phyloP scores from a whole-genome alignment of 2,888 invertebrate genomes.

The Scaptomyza polygonia region DNA sequence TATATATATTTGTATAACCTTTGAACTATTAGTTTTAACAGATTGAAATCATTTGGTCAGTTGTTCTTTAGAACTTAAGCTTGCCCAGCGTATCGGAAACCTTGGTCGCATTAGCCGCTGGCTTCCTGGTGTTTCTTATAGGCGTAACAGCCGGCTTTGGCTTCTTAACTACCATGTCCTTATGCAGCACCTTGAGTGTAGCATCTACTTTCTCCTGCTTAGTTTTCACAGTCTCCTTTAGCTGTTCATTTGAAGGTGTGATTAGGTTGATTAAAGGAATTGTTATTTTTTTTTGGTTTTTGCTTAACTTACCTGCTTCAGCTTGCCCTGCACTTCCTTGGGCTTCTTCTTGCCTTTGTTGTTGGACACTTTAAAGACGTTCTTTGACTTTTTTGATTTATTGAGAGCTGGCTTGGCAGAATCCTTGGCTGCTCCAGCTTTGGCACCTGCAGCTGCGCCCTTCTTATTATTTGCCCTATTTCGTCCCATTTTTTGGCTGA shows the following conservation, averaged over 20 bases:
- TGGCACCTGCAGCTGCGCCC: slow-evolving; percentile 41
- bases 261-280: neutral
- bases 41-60: slow-evolving; percentile 20
- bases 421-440: slow-evolving; percentile 34
- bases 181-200: slow-evolving; percentile 82
- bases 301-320: slow-evolving; percentile 81
- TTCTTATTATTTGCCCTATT: slow-evolving; percentile 78
- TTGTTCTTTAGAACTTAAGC: slow-evolving; percentile 75
- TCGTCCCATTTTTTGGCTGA: slow-evolving; percentile 79
- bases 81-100: slow-evolving; percentile 80
- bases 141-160: slow-evolving; percentile 64
- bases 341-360: slow-evolving; percentile 83
- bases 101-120: slow-evolving; percentile 77
- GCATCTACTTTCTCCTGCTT: slow-evolving; percentile 83
- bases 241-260: slow-evolving; percentile 50
- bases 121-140: slow-evolving; percentile 75
- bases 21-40: slow-evolving; percentile 52
- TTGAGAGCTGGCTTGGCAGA: slow-evolving; percentile 61
- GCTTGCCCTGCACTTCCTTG: slow-evolving; percentile 83
- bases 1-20: slow-evolving; percentile 60
- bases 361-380: slow-evolving; percentile 82
- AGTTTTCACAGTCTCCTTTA: slow-evolving; percentile 82
- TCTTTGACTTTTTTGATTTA: slow-evolving; percentile 82
- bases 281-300: no score
- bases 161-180: slow-evolving; percentile 83